phyloP scores from a whole-genome alignment of 2,888 invertebrate genomes.

The Phyllotreta cruciferae region DNA sequence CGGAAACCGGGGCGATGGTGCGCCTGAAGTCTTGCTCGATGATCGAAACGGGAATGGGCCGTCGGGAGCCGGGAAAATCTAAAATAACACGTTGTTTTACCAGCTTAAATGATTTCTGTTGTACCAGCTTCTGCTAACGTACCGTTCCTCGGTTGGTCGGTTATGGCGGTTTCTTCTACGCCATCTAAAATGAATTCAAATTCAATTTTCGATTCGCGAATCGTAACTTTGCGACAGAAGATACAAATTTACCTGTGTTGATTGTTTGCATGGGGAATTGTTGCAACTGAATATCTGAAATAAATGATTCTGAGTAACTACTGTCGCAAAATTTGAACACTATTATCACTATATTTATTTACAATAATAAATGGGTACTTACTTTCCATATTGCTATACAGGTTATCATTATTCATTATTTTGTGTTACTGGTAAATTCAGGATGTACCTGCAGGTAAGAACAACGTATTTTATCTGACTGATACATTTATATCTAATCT shows the following conservation, averaged over 20 bases:
- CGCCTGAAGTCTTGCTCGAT: constrained; percentile 64
- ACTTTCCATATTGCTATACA: constrained; percentile 30
- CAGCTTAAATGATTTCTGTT: neutral
- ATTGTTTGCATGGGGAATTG: constrained; percentile 18
- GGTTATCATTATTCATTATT: constrained; percentile 24
- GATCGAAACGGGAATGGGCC: constrained; percentile 67
- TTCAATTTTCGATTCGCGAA: neutral
- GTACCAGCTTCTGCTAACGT: neutral
- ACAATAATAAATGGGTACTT: constrained; percentile 3
- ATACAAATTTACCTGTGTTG: constrained; percentile 13
- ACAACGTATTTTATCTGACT: constrained; percentile 23
- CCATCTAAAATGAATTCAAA: neutral
- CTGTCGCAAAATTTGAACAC: too few species aligned
- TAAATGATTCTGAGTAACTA: constrained; percentile 3
- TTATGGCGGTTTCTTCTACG: constrained; percentile 18
- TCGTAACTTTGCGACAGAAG: neutral
- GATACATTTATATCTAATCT: constrained; percentile 31
- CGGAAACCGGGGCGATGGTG: constrained; percentile 69
- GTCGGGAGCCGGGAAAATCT: constrained; percentile 54
- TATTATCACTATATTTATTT: too few species aligned
- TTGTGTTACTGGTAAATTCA: neutral
- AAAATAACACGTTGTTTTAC: neutral
- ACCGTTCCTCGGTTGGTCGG: constrained; percentile 19
- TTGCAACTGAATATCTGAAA: constrained; percentile 22
- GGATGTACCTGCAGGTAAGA: constrained; percentile 7